These are phyloP conservation scores for Hemicentrotus pulcherrimus DNA, from an alignment of 35 echinoderm and acorn worm species.

Conservation along the genomic window DNA sequence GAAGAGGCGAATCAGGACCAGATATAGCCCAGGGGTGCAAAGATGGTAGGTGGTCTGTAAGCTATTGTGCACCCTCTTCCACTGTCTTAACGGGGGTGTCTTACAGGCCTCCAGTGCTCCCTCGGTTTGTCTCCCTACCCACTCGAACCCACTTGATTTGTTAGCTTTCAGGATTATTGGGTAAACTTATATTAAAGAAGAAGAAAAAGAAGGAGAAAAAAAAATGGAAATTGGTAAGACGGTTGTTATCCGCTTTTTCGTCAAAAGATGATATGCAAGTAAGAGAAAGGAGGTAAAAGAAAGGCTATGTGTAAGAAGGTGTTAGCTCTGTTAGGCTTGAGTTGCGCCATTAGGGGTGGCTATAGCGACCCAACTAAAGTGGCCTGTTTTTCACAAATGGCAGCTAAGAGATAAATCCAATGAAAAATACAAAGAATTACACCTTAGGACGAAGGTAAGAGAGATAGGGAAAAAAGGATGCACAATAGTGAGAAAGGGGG, in stretches of 20 bases:
- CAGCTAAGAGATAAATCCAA: conserved; percentile 50
- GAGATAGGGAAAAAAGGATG: not conserved
- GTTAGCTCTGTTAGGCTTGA: conserved; percentile 22
- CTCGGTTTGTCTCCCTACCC: not conserved
- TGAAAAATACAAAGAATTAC: conserved; percentile 30
- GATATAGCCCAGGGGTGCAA: conserved; percentile 30
- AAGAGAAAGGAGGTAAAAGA: not conserved
- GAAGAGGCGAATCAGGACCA: conserved; percentile 27
- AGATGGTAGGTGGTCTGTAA: conserved; percentile 52
- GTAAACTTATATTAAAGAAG: conserved; percentile 28
- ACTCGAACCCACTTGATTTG: conserved; percentile 36
- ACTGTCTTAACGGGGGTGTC: not conserved
- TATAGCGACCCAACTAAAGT: conserved; percentile 46
- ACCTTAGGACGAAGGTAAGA: not conserved
- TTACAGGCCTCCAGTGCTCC: not conserved
- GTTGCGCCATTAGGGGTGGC: conserved; percentile 4
- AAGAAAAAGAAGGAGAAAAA: not conserved
- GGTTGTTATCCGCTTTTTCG: conserved; percentile 24
- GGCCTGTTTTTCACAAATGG: conserved; percentile 42
- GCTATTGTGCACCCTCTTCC: not conserved
- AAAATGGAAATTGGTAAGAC: conserved; percentile 24
- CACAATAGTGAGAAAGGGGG: not conserved
- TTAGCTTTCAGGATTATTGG: conserved; percentile 51
- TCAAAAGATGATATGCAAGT: not conserved
- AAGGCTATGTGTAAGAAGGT: not conserved